These are phyloP conservation scores for Aleiodes alternator DNA, from an alignment of 2,888 invertebrate genomes.

Conservation along the genomic window DNA sequence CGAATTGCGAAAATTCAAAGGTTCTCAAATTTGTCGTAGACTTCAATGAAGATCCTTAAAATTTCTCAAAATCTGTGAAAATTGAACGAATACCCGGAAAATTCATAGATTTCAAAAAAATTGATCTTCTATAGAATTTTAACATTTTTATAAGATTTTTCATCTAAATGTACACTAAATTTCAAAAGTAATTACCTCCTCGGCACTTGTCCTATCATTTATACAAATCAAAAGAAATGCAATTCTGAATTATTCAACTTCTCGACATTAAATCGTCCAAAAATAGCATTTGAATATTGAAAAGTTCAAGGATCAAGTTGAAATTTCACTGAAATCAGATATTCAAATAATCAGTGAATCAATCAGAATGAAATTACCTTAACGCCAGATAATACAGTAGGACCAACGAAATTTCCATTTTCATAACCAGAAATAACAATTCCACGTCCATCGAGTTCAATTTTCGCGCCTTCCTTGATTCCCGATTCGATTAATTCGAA, in stretches of 20 bases:
- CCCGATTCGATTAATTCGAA: slow-evolving; percentile 87
- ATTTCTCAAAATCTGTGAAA: too few relatives aligned
- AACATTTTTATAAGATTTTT: slow-evolving; percentile 1
- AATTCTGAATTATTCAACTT: background rate
- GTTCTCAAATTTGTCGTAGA: too few relatives aligned
- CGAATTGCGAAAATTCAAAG: too few relatives aligned
- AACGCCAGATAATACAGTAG: slow-evolving; percentile 93
- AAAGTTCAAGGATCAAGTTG: slow-evolving; percentile 7
- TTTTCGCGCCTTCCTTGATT: slow-evolving; percentile 90
- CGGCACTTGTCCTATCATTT: too few relatives aligned
- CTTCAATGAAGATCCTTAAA: too few relatives aligned
- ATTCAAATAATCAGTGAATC: slow-evolving; percentile 8
- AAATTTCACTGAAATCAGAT: background rate
- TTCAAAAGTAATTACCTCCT: too few relatives aligned
- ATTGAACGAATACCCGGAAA: too few relatives aligned
- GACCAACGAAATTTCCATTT: slow-evolving; percentile 98
- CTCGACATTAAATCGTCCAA: background rate
- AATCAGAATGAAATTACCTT: slow-evolving; percentile 70
- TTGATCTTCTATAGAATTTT: too few relatives aligned
- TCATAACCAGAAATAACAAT: slow-evolving; percentile 92
- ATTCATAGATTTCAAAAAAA: too few relatives aligned
- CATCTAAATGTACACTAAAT: too few relatives aligned
- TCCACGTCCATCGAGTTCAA: slow-evolving; percentile 91
- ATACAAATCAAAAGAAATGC: background rate
- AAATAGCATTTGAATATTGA: background rate